Evolutionary conservation across 64 coral and sea anemone species (phyloP).

Genomic region (Orbicella faveolata): DNA sequence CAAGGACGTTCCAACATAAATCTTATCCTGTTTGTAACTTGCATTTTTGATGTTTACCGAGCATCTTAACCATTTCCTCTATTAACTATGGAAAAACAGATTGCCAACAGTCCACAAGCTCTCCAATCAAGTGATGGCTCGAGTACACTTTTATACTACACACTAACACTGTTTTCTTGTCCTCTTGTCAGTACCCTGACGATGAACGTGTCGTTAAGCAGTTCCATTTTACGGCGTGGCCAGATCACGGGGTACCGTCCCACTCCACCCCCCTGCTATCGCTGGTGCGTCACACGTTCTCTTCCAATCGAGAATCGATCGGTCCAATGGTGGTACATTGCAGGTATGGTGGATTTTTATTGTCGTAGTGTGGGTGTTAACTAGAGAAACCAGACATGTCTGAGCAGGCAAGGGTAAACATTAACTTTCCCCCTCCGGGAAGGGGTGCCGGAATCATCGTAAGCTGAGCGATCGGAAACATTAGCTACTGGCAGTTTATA

Average conservation of each 20-base stretch:
- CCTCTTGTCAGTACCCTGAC: conserved; percentile 42
- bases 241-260: conserved; percentile 86
- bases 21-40: too few relatives aligned
- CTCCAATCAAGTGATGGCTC: too few relatives aligned
- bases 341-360: conserved; percentile 34
- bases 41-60: too few relatives aligned
- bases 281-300: conserved; percentile 66
- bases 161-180: not conserved
- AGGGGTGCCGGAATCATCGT: too few relatives aligned
- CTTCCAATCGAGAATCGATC: conserved; percentile 59
- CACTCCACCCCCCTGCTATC: conserved; percentile 83
- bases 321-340: conserved; percentile 85
- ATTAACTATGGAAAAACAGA: not conserved
- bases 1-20: too few relatives aligned
- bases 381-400: too few relatives aligned
- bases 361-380: too few relatives aligned
- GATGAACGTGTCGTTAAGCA: conserved; percentile 67
- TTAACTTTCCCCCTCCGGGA: too few relatives aligned
- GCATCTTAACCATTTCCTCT: too few relatives aligned
- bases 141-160: not conserved
- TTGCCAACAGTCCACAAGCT: not conserved
- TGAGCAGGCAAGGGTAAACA: too few relatives aligned
- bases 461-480: too few relatives aligned
- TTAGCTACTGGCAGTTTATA: too few relatives aligned
- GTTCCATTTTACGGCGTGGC: conserved; percentile 91